Evolutionary conservation across 2,888 invertebrate genomes (phyloP).

Genomic region (Microplitis manilae): DNA sequence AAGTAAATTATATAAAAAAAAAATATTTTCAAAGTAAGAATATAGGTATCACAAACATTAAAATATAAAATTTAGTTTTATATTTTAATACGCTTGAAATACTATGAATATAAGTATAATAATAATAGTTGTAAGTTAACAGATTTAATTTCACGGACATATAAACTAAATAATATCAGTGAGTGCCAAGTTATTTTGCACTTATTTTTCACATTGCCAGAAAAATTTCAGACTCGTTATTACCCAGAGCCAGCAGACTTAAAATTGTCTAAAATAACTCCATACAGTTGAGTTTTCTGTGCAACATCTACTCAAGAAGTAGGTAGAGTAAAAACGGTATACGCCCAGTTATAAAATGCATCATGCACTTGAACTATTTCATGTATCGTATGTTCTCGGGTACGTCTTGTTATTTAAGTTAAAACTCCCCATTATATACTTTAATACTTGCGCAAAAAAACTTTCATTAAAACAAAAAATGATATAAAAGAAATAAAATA

Average conservation of each 20-base stretch:
- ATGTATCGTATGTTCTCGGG: neutral
- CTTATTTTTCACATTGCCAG: slow-evolving; percentile 1
- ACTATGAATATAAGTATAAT: neutral
- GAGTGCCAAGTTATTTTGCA: slow-evolving; percentile 23
- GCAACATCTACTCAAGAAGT: neutral
- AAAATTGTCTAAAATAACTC: slow-evolving; percentile 27
- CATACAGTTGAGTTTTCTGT: slow-evolving; percentile 20
- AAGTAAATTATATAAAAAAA: too few species aligned
- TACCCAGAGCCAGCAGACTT: neutral
- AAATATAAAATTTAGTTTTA: neutral
- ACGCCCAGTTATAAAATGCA: slow-evolving; percentile 20
- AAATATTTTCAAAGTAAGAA: too few species aligned
- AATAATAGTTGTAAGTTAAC: neutral
- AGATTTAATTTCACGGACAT: slow-evolving; percentile 34
- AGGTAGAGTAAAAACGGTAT: slow-evolving; percentile 1
- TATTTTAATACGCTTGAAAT: neutral
- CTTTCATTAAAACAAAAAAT: neutral
- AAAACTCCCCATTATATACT: neutral
- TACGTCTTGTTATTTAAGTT: neutral
- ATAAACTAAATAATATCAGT: slow-evolving; percentile 24
- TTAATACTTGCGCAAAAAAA: neutral
- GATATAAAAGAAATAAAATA: neutral
- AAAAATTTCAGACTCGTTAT: slow-evolving; percentile 16
- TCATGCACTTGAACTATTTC: slow-evolving; percentile 19
- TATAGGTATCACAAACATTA: neutral